Base-by-base conservation (phyloP, 2,797 vertebrate genomes). In the Esox masquinongy region DNA sequence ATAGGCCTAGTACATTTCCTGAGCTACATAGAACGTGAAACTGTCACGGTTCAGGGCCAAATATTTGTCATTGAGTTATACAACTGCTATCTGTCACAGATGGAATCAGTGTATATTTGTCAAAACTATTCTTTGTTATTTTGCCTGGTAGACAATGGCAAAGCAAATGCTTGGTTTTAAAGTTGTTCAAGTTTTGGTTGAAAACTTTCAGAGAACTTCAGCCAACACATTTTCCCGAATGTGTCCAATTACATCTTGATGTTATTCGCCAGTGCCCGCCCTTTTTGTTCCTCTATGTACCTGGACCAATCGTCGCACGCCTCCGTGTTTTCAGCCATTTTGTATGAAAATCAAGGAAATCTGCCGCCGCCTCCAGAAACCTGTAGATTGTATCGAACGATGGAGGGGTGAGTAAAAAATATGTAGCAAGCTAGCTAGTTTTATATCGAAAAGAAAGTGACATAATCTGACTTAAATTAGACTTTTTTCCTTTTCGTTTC, bases 361-460 rank as follows among this genome's bases (percentile, higher is more conserved):
- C 81, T 88, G 83, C 90, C 89, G 90, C 91, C 89, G 85, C 87
- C 43, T 82, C 89, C 78, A 76, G 90, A 92, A 89, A 94, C 95
- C 94, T 93, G 93, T 95, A 95, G 95, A 96, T 96, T 95, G 92
- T 92, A 87, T 93, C 96, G 96, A 97, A 97, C 97, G 95, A 98
- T 98, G 97, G 97, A 98, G 96, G 97, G 97, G 97, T 98, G 87
- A 97, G 97, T 96, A 74, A 76, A 80, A 79, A 51, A 77, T 88
- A 88, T 87, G 73, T 77, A 80, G 43, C 43, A 47, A 11, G 43
- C 43, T 47, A 47, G 43, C 43, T 47, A 47, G 73, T 53, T 82
- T 87, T 78, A 82, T 86, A 70, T 85, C 78, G 83, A 70, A 47
- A 8, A 56, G 19, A 78, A 86, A 82, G 72, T 29, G 0, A 1